phyloP scores from a whole-genome alignment of 2,888 invertebrate genomes.

The Netelia melanura region DNA sequence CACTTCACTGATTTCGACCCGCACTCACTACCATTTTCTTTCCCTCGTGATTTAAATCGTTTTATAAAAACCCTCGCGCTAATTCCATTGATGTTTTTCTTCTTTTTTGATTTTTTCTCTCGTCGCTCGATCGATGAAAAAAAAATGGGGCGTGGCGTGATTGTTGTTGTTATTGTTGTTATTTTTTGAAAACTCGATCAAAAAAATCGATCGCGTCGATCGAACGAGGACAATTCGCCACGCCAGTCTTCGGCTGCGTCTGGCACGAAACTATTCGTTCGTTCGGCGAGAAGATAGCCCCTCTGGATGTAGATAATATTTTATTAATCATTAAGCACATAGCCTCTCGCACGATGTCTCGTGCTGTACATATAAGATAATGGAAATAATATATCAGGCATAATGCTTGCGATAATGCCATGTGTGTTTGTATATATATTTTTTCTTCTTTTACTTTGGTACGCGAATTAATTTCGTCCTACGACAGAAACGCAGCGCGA shows the following conservation, averaged over 20 bases:
- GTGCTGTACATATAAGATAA: constrained; percentile 79
- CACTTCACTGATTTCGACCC: constrained; percentile 17
- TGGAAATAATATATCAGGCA: constrained; percentile 81
- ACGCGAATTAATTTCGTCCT: constrained; percentile 7
- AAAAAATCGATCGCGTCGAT: neutral
- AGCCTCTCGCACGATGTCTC: constrained; percentile 68
- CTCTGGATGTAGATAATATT: constrained; percentile 79
- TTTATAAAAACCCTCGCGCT: neutral
- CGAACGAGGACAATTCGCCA: constrained; percentile 47
- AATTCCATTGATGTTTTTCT: neutral
- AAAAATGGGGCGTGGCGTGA: neutral
- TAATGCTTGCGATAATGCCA: constrained; percentile 77
- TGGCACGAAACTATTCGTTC: constrained; percentile 79
- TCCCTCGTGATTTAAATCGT: too few species aligned
- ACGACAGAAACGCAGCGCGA: neutral
- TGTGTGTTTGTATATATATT: constrained; percentile 74
- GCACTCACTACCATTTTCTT: too few species aligned
- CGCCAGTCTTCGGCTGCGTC: constrained; percentile 72
- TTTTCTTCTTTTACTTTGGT: constrained; percentile 72
- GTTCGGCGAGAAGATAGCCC: constrained; percentile 76
- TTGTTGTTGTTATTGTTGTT: neutral
- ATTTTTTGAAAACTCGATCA: too few species aligned
- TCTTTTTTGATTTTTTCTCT: neutral
- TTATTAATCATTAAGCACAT: constrained; percentile 83
- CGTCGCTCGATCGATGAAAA: neutral